A percentile compares a stretch with the other conserved stretches of the same genome.
phyloP scores from a whole-genome alignment of 2,888 invertebrate species.

The Agonopterix arenella region DNA sequence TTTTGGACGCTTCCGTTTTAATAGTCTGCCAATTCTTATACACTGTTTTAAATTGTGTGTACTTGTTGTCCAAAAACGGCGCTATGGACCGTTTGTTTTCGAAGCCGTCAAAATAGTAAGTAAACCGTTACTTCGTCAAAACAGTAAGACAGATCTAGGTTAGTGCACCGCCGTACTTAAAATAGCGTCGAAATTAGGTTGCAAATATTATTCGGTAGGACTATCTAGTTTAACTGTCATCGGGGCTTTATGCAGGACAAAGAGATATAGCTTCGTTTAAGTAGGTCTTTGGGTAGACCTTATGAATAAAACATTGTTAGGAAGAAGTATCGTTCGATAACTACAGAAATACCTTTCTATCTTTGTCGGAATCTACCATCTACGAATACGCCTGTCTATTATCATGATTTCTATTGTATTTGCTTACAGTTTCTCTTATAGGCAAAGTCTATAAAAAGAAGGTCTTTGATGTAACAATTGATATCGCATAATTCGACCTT shows the following conservation, averaged over 20 bases:
- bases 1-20: conserved; percentile 26
- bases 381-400: no score
- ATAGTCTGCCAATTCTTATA: not conserved
- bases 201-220: no score
- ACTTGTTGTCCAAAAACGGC: conserved; percentile 5
- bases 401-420: no score
- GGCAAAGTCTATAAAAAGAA: not conserved
- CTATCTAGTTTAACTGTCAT: no score
- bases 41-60: conserved; percentile 5
- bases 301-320: no score
- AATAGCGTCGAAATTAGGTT: no score
- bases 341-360: no score
- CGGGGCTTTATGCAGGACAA: no score
- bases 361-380: no score
- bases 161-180: conserved; percentile 5
- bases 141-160: conserved; percentile 18
- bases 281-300: no score
- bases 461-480: conserved; percentile 12
- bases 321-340: no score
- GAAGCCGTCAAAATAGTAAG: conserved; percentile 34
- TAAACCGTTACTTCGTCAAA: conserved; percentile 20
- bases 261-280: no score
- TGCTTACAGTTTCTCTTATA: not conserved
- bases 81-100: conserved; percentile 32
- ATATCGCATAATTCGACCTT: conserved; percentile 21